phyloP scores from a whole-genome alignment of 1,140 invertebrate genomes.

The Bactericera cockerelli region DNA sequence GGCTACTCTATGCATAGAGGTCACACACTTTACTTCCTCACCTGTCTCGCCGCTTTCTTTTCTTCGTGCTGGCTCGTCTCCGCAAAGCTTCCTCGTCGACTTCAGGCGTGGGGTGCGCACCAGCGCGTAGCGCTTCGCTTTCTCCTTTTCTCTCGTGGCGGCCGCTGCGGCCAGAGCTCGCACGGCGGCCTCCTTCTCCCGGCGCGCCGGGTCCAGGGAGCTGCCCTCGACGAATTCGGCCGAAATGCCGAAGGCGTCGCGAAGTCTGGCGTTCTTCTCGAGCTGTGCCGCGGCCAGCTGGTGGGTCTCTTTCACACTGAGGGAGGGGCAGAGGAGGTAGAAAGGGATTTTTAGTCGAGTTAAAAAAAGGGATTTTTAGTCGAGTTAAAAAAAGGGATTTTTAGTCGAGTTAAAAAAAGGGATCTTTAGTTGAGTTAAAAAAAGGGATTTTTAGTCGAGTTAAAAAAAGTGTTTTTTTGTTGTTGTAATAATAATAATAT shows the following conservation, averaged over 20 bases:
- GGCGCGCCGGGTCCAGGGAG: slow-evolving; percentile 74
- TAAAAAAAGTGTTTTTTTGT: too few relatives aligned
- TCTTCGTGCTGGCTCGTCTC: slow-evolving; percentile 10
- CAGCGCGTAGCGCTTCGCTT: slow-evolving; percentile 40
- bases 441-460: too few relatives aligned
- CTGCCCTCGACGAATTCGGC: slow-evolving; percentile 86
- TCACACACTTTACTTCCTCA: too few relatives aligned
- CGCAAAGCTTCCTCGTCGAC: too few relatives aligned
- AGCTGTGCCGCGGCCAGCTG: slow-evolving; percentile 91
- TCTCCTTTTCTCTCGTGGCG: slow-evolving; percentile 12
- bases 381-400: too few relatives aligned
- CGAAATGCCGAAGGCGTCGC: slow-evolving; percentile 88
- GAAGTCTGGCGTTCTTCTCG: slow-evolving; percentile 81
- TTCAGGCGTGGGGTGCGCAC: slow-evolving; percentile 41
- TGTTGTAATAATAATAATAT: too few relatives aligned
- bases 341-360: too few relatives aligned
- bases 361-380: too few relatives aligned
- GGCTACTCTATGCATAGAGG: too few relatives aligned
- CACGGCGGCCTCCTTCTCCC: slow-evolving; percentile 57
- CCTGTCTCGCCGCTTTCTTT: slow-evolving; percentile 15
- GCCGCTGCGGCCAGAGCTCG: slow-evolving; percentile 33
- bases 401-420: slow-evolving; percentile 10
- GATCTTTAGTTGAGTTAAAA: too few relatives aligned
- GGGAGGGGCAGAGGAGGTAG: slow-evolving; percentile 31
- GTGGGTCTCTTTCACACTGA: slow-evolving; percentile 83